phyloP scores from a whole-genome alignment of 2,113 vertebrate genomes.

The Mystacornis crossleyi region DNA sequence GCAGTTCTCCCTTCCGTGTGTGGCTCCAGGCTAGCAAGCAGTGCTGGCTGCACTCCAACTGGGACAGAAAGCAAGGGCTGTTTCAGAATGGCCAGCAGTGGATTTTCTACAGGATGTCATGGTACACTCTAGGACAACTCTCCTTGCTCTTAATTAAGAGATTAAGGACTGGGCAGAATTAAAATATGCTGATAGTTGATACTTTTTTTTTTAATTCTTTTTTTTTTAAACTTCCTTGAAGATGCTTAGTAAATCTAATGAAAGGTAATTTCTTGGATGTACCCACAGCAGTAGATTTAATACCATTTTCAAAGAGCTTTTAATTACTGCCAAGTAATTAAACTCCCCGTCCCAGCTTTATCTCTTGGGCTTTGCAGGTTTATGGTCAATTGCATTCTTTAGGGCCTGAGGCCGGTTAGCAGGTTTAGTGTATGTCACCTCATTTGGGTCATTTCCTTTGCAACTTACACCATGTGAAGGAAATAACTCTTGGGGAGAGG shows the following conservation, averaged over 20 bases:
- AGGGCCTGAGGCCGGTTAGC: neutral
- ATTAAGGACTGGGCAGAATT: neutral
- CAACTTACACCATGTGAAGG: neutral
- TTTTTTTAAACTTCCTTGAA: neutral
- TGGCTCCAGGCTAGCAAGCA: neutral
- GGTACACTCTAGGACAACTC: neutral
- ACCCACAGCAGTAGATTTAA: neutral
- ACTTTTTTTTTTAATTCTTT: fast-evolving
- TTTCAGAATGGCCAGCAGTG: neutral
- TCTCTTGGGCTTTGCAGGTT: conserved; percentile 2
- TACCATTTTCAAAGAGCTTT: neutral
- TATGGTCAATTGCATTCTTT: neutral
- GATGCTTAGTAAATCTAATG: neutral
- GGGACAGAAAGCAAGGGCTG: conserved; percentile 21
- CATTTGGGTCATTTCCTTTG: neutral
- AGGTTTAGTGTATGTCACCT: neutral
- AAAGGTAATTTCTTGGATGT: neutral
- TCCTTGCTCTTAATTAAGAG: neutral
- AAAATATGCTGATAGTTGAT: neutral
- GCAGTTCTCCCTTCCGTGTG: neutral
- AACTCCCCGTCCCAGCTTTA: neutral
- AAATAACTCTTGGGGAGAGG: neutral
- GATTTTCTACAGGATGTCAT: neutral
- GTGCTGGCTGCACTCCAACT: neutral
- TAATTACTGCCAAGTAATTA: neutral